phyloP scores from a whole-genome alignment of 2,113 vertebrate species.

The Rattus norvegicus region DNA sequence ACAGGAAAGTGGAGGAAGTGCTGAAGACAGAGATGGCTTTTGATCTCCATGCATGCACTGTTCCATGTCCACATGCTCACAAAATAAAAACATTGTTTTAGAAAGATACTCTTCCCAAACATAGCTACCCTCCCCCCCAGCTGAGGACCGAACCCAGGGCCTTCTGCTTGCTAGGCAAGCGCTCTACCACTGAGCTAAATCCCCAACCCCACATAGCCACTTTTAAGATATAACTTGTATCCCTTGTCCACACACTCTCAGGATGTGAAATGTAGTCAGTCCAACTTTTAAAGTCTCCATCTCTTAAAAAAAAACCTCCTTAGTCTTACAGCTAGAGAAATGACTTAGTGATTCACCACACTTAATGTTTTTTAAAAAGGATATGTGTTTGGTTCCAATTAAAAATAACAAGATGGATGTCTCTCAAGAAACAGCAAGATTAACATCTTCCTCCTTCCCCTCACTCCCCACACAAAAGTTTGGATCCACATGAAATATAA shows the following conservation, averaged over 20 bases:
- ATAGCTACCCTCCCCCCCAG: too few relatives aligned
- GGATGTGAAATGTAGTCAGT: not conserved
- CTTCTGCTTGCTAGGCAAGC: too few relatives aligned
- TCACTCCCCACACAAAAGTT: not conserved
- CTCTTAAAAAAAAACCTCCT: not conserved
- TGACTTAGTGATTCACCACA: not conserved
- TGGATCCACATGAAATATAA: not conserved
- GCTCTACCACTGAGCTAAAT: too few relatives aligned
- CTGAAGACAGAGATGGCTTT: not conserved
- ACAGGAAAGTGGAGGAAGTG: not conserved
- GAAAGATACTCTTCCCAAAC: not conserved
- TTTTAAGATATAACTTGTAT: not conserved
- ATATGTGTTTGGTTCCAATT: not conserved
- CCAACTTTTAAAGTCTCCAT: too few relatives aligned
- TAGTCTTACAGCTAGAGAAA: not conserved
- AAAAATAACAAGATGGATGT: not conserved
- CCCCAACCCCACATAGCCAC: not conserved
- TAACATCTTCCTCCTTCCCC: not conserved
- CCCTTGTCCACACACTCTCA: not conserved
- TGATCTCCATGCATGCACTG: not conserved
- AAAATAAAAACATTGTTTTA: not conserved
- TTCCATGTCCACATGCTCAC: not conserved
- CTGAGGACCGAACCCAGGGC: too few relatives aligned
- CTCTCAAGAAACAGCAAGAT: not conserved
- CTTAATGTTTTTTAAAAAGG: not conserved